Conservation (phyloP, 2,113 vertebrate genomes). For the Ciconia maguari region DNA sequence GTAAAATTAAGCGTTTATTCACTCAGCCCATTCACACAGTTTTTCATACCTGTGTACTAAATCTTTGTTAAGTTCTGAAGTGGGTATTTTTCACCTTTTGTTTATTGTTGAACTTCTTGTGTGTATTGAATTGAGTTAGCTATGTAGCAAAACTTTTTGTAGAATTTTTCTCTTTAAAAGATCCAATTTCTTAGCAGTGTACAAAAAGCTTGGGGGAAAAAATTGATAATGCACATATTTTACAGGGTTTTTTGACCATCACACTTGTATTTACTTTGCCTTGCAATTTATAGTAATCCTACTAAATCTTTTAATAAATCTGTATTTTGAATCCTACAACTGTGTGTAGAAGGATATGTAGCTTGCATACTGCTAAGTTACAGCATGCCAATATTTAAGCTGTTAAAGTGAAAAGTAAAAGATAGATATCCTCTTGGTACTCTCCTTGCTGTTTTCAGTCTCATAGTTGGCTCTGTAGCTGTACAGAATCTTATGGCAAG, state of each 20-base stretch:
- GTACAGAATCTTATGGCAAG: neutral
- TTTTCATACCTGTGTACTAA: neutral
- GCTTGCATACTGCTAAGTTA: neutral
- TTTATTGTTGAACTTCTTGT: neutral
- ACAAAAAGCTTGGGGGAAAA: neutral
- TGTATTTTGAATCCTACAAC: neutral
- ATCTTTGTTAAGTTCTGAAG: neutral
- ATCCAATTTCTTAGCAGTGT: neutral
- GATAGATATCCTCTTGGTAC: neutral
- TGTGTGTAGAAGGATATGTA: neutral
- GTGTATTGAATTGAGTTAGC: neutral
- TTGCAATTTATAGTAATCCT: neutral
- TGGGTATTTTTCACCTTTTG: neutral
- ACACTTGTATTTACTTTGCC: neutral
- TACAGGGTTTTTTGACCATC: neutral
- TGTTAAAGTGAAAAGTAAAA: neutral
- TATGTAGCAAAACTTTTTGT: neutral
- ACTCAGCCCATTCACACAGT: neutral
- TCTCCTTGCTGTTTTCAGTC: neutral
- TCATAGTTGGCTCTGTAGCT: neutral
- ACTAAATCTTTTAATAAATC: neutral
- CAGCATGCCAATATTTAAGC: neutral
- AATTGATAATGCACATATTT: rapidly evolving
- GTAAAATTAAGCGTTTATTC: neutral
- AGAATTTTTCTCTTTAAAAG: neutral